A percentile compares a stretch with the other conserved stretches of the same genome.
Conservation (phyloP, 2,888 invertebrate genomes). For the Chymomyza procnemis region DNA sequence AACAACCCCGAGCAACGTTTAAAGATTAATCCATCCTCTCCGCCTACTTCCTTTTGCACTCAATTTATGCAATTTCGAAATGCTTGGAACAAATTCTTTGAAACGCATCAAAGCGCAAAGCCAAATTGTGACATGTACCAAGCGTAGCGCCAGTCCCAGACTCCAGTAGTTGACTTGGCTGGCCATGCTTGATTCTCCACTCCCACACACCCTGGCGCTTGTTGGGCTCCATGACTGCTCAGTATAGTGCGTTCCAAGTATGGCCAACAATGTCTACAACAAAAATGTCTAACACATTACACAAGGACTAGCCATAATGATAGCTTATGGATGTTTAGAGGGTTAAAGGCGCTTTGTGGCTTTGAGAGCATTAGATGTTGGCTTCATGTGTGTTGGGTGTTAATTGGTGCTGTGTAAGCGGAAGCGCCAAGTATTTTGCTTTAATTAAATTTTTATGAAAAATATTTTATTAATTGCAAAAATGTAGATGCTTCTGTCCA, state of each 20-base stretch:
- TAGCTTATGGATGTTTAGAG: not conserved
- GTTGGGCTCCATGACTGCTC: not conserved
- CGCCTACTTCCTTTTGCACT: not conserved
- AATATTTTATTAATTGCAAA: slow-evolving; percentile 3
- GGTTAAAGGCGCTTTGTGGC: not conserved
- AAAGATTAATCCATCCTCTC: not conserved
- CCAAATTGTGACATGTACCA: slow-evolving; percentile 63
- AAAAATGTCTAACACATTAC: not conserved
- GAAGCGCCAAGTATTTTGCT: not conserved
- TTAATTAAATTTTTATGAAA: slow-evolving; percentile 2
- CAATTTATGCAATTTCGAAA: not conserved
- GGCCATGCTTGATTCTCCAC: not conserved
- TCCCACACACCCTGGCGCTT: not conserved
- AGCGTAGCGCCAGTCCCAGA: not conserved
- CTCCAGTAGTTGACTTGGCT: not conserved
- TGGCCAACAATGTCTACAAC: not conserved
- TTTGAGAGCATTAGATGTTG: not conserved
- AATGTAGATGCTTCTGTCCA: not conserved
- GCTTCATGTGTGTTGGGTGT: not conserved
- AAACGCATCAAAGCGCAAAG: slow-evolving; percentile 42
- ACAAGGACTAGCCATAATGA: not conserved
- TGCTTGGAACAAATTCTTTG: slow-evolving; percentile 37
- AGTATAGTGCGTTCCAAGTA: not conserved
- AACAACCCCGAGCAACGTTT: not conserved
- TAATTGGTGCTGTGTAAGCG: not conserved